A percentile compares a stretch with the other conserved stretches of the same genome.
Evolutionary conservation across 2,888 invertebrate genomes (phyloP).

Genomic region (Rotaria magnacalcarata): DNA sequence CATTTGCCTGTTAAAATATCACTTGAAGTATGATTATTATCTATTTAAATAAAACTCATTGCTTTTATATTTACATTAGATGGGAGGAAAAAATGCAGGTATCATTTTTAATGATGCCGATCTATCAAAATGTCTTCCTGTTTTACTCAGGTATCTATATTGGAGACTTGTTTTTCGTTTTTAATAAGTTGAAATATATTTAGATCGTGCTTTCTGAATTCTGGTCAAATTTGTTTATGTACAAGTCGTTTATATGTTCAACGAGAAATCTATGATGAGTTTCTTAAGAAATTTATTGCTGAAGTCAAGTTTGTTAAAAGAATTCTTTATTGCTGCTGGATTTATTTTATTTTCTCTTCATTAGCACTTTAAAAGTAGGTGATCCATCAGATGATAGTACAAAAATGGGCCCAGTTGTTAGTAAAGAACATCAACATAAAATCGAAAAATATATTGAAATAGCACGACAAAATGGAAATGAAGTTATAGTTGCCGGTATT

Average conservation of each 20-base stretch:
- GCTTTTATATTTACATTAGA: slow-evolving; percentile 51
- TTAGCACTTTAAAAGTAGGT: slow-evolving; percentile 65
- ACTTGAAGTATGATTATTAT: slow-evolving; percentile 59
- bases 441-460: slow-evolving; percentile 64
- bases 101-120: slow-evolving; percentile 63
- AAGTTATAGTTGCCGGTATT: slow-evolving; percentile 27
- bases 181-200: slow-evolving; percentile 41
- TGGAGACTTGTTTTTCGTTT: background rate
- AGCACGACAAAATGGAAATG: slow-evolving; percentile 74
- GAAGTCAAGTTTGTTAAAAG: slow-evolving; percentile 52
- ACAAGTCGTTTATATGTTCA: slow-evolving; percentile 64
- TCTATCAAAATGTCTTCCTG: slow-evolving; percentile 57
- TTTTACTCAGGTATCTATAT: slow-evolving; percentile 2
- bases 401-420: slow-evolving; percentile 85
- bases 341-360: background rate
- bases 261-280: slow-evolving; percentile 58
- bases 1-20: slow-evolving; percentile 62
- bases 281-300: slow-evolving; percentile 58
- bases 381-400: slow-evolving; percentile 70
- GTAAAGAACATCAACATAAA: slow-evolving; percentile 75
- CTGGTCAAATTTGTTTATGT: slow-evolving; percentile 65
- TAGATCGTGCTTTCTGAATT: slow-evolving; percentile 63
- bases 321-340: background rate
- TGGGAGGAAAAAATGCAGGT: slow-evolving; percentile 65
- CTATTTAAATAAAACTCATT: background rate